These are phyloP conservation scores for Drosophila micromelanica DNA, from an alignment of 1,140 invertebrate genomes.

Conservation along the genomic window DNA sequence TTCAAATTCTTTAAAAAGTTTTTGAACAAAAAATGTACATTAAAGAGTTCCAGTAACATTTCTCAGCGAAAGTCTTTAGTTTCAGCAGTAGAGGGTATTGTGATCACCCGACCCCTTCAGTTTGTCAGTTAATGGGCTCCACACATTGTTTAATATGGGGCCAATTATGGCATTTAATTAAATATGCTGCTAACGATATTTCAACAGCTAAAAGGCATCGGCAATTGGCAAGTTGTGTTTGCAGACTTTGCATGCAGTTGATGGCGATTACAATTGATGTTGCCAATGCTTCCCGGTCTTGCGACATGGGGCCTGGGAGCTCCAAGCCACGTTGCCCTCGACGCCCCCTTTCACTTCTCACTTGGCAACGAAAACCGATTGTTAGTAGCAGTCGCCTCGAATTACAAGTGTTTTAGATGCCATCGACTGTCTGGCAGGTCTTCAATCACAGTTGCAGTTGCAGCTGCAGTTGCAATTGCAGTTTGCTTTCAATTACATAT, in stretches of 20 bases:
- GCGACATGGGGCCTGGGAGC: conserved; percentile 31
- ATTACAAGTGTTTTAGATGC: conserved; percentile 70
- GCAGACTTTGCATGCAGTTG: conserved; percentile 52
- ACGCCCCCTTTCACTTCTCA: conserved; percentile 18
- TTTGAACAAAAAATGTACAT: background rate
- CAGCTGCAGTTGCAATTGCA: conserved; percentile 22
- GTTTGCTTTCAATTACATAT: conserved; percentile 23
- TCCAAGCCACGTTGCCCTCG: background rate
- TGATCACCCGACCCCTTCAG: conserved; percentile 17
- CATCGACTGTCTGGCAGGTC: conserved; percentile 37
- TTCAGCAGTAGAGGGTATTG: conserved; percentile 23
- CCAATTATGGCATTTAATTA: conserved; percentile 66
- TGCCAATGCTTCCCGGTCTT: conserved; percentile 20
- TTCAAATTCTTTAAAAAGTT: too few relatives aligned
- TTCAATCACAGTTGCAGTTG: conserved; percentile 45
- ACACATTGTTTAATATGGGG: conserved; percentile 49
- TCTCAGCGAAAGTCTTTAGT: background rate
- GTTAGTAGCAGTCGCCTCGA: conserved; percentile 59
- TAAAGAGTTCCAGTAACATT: background rate
- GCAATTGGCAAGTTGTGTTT: conserved; percentile 24
- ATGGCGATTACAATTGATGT: conserved; percentile 35
- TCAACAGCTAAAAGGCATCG: conserved; percentile 33
- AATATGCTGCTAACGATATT: conserved; percentile 45
- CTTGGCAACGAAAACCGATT: conserved; percentile 54
- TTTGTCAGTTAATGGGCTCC: conserved; percentile 49